A percentile compares a stretch with the other conserved stretches of the same genome.
Conservation (phyloP, 2,113 vertebrate genomes). For the Sapajus apella region DNA sequence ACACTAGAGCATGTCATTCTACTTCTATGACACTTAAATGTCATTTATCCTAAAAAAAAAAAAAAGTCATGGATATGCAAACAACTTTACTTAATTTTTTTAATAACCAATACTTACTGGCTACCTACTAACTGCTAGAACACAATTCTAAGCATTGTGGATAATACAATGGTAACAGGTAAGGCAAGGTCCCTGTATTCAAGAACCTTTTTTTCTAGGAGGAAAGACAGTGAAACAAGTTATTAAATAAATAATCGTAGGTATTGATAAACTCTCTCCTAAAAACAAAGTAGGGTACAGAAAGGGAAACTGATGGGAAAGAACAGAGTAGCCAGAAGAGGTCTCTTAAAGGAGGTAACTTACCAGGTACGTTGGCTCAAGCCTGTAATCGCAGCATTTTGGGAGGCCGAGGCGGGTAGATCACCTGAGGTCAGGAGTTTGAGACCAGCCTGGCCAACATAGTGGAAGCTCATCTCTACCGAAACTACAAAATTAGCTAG, state of each 20-base stretch:
- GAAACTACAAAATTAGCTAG: too few relatives aligned
- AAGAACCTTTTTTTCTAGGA: not conserved
- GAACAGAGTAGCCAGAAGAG: not conserved
- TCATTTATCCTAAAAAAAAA: not conserved
- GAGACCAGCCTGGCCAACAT: too few relatives aligned
- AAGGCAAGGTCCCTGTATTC: not conserved
- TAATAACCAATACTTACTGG: not conserved
- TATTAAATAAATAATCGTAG: not conserved
- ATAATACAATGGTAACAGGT: not conserved
- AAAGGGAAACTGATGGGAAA: not conserved
- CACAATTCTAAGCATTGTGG: not conserved
- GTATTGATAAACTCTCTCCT: not conserved
- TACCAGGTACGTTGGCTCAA: too few relatives aligned
- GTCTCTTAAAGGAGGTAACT: not conserved
- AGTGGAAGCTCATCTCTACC: too few relatives aligned
- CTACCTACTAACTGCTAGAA: not conserved
- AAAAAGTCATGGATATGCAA: not conserved
- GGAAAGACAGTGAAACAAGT: not conserved
- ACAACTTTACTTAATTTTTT: not conserved
- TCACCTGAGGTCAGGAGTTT: too few relatives aligned
- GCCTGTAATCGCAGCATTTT: too few relatives aligned
- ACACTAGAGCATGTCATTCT: not conserved
- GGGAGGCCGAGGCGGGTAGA: too few relatives aligned
- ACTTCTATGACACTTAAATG: not conserved
- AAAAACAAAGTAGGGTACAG: not conserved